Conservation (phyloP, 2,888 invertebrate species). For the Epiblema foenella region DNA sequence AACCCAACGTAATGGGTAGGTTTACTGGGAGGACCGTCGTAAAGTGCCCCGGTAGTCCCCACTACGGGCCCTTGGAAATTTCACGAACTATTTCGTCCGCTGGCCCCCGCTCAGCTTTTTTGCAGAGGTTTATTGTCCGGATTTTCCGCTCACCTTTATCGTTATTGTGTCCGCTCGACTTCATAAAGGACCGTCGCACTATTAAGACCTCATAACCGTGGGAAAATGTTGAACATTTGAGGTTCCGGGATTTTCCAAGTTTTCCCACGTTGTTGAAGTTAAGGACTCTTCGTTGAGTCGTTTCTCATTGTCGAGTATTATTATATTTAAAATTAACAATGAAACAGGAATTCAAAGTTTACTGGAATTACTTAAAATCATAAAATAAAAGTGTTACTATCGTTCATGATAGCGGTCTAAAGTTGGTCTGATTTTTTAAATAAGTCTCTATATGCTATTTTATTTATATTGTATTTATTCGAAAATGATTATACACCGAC, state of each 20-base stretch:
- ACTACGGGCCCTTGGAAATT: slow-evolving; percentile 77
- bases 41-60: slow-evolving; percentile 78
- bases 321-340: slow-evolving; percentile 2
- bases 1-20: slow-evolving; percentile 84
- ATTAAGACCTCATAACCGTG: slow-evolving; percentile 84
- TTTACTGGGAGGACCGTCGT: slow-evolving; percentile 82
- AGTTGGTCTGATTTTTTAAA: too few species aligned
- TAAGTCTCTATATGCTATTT: too few species aligned
- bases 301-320: slow-evolving; percentile 21
- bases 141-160: slow-evolving; percentile 84
- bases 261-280: slow-evolving; percentile 47
- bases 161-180: slow-evolving; percentile 83
- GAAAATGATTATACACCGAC: too few species aligned
- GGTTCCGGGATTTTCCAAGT: slow-evolving; percentile 51
- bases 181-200: slow-evolving; percentile 80
- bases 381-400: too few species aligned
- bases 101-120: slow-evolving; percentile 82
- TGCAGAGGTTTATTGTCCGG: slow-evolving; percentile 83
- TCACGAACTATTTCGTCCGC: slow-evolving; percentile 84
- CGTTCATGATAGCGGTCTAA: too few species aligned
- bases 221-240: slow-evolving; percentile 64
- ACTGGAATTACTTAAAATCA: neutral
- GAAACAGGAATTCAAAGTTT: neutral
- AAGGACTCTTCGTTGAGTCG: slow-evolving; percentile 30
- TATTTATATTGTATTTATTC: too few species aligned